Percentiles rank a stretch among this genome's conserved stretches.
phyloP scores from a whole-genome alignment of 1,140 invertebrate genomes.

The Lordiphosa collinella region DNA sequence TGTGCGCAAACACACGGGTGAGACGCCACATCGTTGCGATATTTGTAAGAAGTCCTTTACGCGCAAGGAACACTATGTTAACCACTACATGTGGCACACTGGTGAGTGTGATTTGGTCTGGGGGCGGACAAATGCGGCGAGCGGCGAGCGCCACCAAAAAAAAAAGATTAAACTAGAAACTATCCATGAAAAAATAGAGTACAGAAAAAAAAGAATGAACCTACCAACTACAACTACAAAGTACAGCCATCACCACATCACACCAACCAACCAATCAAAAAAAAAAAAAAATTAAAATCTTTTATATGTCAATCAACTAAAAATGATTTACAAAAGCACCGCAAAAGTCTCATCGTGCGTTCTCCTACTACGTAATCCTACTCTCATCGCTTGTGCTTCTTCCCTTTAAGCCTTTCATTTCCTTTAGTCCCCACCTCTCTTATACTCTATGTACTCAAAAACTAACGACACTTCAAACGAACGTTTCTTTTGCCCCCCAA shows the following conservation, averaged over 20 bases:
- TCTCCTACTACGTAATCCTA: slow-evolving; percentile 50
- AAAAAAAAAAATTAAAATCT: not conserved
- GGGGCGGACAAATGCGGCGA: slow-evolving; percentile 79
- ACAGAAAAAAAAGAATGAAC: slow-evolving; percentile 10
- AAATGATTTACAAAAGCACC: slow-evolving; percentile 56
- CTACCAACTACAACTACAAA: slow-evolving; percentile 51
- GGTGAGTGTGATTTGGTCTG: slow-evolving; percentile 82
- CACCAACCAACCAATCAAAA: slow-evolving; percentile 52
- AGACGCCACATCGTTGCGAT: slow-evolving; percentile 91
- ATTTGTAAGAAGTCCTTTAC: slow-evolving; percentile 93
- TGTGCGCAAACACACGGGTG: slow-evolving; percentile 92
- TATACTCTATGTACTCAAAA: slow-evolving; percentile 41
- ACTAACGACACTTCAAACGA: slow-evolving; percentile 19
- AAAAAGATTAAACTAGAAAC: slow-evolving; percentile 14
- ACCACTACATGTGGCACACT: slow-evolving; percentile 91
- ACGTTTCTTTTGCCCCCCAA: not conserved
- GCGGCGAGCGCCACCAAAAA: slow-evolving; percentile 65
- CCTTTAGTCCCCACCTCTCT: slow-evolving; percentile 41
- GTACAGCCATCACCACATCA: slow-evolving; percentile 65
- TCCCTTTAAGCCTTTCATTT: slow-evolving; percentile 18
- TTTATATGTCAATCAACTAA: slow-evolving; percentile 31
- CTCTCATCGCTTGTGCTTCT: slow-evolving; percentile 51
- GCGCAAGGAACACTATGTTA: slow-evolving; percentile 89
- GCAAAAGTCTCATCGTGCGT: slow-evolving; percentile 59
- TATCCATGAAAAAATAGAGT: slow-evolving; percentile 14